Evolutionary conservation across 2,888 invertebrate species (phyloP).

Genomic region (Aleiodes alternator): DNA sequence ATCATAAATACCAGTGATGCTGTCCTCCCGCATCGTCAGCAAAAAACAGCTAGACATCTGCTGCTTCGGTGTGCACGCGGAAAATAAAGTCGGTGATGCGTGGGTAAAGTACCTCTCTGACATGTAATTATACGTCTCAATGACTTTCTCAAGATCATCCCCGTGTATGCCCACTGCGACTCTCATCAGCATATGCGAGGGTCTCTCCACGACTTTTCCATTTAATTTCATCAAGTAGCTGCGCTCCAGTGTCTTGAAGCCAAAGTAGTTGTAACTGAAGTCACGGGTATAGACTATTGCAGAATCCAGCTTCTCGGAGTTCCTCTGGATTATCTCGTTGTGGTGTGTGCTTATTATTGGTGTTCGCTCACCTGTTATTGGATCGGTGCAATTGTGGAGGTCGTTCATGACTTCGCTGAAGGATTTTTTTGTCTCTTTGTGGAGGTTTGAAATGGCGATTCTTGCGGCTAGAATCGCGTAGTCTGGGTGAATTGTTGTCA

Average conservation of each 20-base stretch:
- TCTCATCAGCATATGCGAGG: slow-evolving; percentile 99
- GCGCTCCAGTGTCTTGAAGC: slow-evolving; percentile 98
- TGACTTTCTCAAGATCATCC: slow-evolving; percentile 92
- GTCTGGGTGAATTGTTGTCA: slow-evolving; percentile 98
- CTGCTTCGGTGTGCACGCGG: slow-evolving; percentile 93
- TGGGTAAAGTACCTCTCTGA: slow-evolving; percentile 98
- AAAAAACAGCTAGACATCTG: slow-evolving; percentile 97
- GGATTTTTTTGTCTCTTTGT: slow-evolving; percentile 97
- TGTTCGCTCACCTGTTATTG: slow-evolving; percentile 81
- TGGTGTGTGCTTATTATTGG: slow-evolving; percentile 93
- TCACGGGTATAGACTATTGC: slow-evolving; percentile 98
- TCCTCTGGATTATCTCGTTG: slow-evolving; percentile 87
- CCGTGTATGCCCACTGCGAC: slow-evolving; percentile 97
- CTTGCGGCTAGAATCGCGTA: slow-evolving; percentile 93
- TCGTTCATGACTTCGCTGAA: slow-evolving; percentile 95
- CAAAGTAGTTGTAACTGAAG: slow-evolving; percentile 98
- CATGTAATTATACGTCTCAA: slow-evolving; percentile 96
- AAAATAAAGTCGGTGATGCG: slow-evolving; percentile 97
- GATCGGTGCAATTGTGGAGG: slow-evolving; percentile 86
- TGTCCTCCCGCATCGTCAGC: slow-evolving; percentile 95
- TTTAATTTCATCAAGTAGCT: slow-evolving; percentile 95
- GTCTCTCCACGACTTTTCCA: slow-evolving; percentile 95
- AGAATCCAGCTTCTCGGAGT: slow-evolving; percentile 94
- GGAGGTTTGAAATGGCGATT: slow-evolving; percentile 97
- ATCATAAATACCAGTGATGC: slow-evolving; percentile 95